Conservation (phyloP, 2,113 vertebrate species). For the Prinia subflava region DNA sequence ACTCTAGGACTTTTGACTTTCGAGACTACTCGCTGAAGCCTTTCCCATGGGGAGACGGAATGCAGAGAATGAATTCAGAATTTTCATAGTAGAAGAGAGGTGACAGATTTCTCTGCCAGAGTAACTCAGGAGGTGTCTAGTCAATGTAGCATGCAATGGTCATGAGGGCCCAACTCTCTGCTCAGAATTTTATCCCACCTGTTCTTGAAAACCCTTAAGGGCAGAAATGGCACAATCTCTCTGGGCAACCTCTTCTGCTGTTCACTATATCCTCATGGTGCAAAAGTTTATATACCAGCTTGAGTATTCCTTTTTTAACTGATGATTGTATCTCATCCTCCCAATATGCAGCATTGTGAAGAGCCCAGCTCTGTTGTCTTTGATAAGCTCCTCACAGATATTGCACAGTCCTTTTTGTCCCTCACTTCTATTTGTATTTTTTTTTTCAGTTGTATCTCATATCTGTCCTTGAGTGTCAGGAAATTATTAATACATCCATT, state of each 20-base stretch:
- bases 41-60: neutral
- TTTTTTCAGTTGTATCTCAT: neutral
- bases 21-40: neutral
- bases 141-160: neutral
- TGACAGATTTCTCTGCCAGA: neutral
- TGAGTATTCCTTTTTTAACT: neutral
- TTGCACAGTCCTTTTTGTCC: neutral
- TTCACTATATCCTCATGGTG: rapidly evolving
- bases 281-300: neutral
- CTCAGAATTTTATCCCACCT: neutral
- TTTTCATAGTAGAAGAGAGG: neutral
- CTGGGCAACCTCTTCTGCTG: neutral
- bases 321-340: neutral
- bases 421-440: neutral
- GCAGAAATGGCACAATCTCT: neutral
- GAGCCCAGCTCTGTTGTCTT: neutral
- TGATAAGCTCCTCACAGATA: neutral
- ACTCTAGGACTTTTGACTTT: neutral
- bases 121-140: neutral
- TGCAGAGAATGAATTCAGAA: neutral
- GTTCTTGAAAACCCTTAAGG: neutral
- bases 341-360: neutral
- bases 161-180: neutral
- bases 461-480: neutral
- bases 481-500: neutral